Conservation (phyloP, 1,140 invertebrate species). For the Anoplophora glabripennis region DNA sequence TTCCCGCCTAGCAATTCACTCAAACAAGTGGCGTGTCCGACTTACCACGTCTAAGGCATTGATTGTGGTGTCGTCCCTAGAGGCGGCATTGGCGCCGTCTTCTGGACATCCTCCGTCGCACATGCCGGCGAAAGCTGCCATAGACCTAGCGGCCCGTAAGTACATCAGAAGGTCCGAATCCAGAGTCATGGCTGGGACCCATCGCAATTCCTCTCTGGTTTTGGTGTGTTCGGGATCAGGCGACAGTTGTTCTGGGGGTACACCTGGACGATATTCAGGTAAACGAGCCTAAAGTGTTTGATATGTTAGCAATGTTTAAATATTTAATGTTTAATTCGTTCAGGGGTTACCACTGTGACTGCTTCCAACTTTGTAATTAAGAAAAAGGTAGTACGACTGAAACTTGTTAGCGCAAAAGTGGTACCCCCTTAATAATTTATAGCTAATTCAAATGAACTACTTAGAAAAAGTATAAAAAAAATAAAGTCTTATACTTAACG, state of each 20-base stretch:
- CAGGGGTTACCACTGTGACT: too few relatives aligned
- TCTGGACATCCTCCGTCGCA: conserved; percentile 96
- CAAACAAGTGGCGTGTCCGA: conserved; percentile 12
- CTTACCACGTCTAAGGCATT: conserved; percentile 90
- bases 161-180: conserved; percentile 97
- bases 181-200: conserved; percentile 85
- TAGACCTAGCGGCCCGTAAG: conserved; percentile 89
- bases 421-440: too few relatives aligned
- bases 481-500: too few relatives aligned
- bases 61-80: conserved; percentile 95
- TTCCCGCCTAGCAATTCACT: neutral
- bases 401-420: too few relatives aligned
- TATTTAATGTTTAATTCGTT: too few relatives aligned
- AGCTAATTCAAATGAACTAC: too few relatives aligned
- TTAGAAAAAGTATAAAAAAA: too few relatives aligned
- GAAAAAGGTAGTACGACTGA: too few relatives aligned
- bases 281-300: conserved; percentile 61
- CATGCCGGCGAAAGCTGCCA: conserved; percentile 94
- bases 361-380: too few relatives aligned
- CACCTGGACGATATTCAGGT: conserved; percentile 75
- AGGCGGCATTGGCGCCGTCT: conserved; percentile 94
- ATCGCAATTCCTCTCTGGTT: conserved; percentile 84
- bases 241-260: conserved; percentile 61
- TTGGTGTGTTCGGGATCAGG: conserved; percentile 73
- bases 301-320: too few relatives aligned